Evolutionary conservation across 1,140 invertebrate species (phyloP).

Genomic region (Mya arenaria): DNA sequence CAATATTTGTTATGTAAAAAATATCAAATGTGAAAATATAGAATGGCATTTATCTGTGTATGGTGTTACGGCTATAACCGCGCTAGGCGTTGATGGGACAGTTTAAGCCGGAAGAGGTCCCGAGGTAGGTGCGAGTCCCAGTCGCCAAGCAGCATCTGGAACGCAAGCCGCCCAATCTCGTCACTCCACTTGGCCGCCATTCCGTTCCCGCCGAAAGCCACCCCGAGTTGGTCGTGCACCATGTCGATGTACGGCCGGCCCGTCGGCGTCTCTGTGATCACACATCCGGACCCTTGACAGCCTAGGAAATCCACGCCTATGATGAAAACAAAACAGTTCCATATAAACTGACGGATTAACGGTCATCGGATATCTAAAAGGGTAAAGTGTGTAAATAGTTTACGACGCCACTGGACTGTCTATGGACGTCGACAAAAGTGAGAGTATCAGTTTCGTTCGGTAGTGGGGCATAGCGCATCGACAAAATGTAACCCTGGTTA

Average conservation of each 20-base stretch:
- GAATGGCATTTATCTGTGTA: too few species aligned
- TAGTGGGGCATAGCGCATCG: not conserved
- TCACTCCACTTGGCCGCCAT: slow-evolving; percentile 42
- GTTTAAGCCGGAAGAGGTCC: slow-evolving; percentile 3
- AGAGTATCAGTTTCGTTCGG: not conserved
- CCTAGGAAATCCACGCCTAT: not conserved
- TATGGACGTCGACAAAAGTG: not conserved
- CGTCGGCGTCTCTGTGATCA: slow-evolving; percentile 44
- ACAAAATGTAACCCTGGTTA: not conserved
- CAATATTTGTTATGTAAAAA: too few species aligned
- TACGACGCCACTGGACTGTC: not conserved
- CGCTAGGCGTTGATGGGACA: too few species aligned
- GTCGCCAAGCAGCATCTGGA: not conserved
- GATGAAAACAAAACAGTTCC: too few species aligned
- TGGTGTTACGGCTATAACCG: too few species aligned
- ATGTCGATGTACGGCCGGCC: slow-evolving; percentile 56
- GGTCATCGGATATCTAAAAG: not conserved
- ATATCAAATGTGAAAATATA: too few species aligned
- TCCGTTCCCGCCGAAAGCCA: slow-evolving; percentile 48
- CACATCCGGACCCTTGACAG: slow-evolving; percentile 28
- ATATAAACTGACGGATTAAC: too few species aligned
- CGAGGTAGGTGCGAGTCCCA: slow-evolving; percentile 21
- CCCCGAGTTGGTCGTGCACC: slow-evolving; percentile 35
- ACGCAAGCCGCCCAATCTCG: slow-evolving; percentile 43
- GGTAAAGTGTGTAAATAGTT: not conserved